These are phyloP conservation scores for Grammomys dolichurus DNA, from an alignment of 2,113 vertebrate genomes.

Conservation along the genomic window DNA sequence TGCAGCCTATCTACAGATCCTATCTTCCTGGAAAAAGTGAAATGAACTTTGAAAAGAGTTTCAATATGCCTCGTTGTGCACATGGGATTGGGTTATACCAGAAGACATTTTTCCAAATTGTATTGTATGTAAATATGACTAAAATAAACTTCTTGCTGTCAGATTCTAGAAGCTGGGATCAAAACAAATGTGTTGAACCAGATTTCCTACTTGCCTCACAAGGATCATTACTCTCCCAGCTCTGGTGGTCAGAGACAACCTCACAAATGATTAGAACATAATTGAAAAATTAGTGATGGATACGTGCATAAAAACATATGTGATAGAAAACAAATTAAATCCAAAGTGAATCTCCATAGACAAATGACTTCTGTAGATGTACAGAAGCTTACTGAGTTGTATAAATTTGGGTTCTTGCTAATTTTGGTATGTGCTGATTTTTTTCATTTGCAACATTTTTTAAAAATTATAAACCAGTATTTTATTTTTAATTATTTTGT, in stretches of 20 bases:
- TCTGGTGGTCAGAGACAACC: background rate
- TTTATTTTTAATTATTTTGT: background rate
- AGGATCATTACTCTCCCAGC: background rate
- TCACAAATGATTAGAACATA: background rate
- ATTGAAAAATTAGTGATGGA: background rate
- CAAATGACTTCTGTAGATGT: background rate
- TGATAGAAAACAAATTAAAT: background rate
- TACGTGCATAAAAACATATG: background rate
- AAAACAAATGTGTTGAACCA: background rate
- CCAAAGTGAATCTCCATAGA: background rate
- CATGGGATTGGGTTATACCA: background rate
- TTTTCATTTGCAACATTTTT: background rate
- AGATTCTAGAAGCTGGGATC: background rate
- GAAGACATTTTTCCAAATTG: background rate
- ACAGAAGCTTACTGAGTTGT: background rate
- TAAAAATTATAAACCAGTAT: background rate
- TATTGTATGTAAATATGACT: background rate
- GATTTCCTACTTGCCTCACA: background rate
- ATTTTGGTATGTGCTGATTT: background rate
- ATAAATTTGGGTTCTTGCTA: background rate
- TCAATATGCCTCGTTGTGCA: background rate
- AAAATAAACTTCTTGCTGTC: background rate
- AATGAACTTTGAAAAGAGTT: background rate
- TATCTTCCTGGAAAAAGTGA: background rate
- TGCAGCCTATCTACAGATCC: background rate